These are phyloP conservation scores for Hippasteria phrygiana DNA, from an alignment of 53 echinoderm and acorn worm genomes.

Conservation along the genomic window DNA sequence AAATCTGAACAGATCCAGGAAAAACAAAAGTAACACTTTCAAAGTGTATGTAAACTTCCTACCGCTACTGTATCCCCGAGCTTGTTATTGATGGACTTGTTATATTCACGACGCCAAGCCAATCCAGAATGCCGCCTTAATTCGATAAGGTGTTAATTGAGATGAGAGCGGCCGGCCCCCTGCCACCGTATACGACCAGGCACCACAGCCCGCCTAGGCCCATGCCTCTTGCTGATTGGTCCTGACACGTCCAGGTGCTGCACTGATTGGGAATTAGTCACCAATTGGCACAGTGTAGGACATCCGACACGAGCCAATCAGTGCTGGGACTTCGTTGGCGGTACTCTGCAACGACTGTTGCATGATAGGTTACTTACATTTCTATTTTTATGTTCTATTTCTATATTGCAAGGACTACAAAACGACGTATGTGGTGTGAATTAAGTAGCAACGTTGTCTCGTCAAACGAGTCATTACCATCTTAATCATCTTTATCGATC, in stretches of 20 bases:
- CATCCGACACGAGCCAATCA: conserved; percentile 59
- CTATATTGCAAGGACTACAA: no score
- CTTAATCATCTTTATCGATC: no score
- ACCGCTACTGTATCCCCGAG: neutral
- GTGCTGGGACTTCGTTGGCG: conserved; percentile 54
- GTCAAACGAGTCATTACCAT: no score
- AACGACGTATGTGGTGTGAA: no score
- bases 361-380: no score
- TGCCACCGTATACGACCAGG: neutral
- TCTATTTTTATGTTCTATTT: no score
- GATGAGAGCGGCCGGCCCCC: conserved; percentile 50
- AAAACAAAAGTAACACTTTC: neutral
- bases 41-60: no score
- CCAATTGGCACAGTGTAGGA: conserved; percentile 35
- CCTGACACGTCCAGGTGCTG: conserved; percentile 61
- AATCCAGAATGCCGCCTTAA: conserved; percentile 45
- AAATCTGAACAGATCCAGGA: no score
- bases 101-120: neutral
- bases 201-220: neutral
- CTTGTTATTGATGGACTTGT: conserved; percentile 29
- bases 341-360: conserved; percentile 46
- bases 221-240: conserved; percentile 28
- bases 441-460: no score
- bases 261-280: conserved; percentile 65
- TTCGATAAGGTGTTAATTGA: conserved; percentile 69